Conservation (phyloP, 2,797 vertebrate genomes). For the Coendou prehensilis region DNA sequence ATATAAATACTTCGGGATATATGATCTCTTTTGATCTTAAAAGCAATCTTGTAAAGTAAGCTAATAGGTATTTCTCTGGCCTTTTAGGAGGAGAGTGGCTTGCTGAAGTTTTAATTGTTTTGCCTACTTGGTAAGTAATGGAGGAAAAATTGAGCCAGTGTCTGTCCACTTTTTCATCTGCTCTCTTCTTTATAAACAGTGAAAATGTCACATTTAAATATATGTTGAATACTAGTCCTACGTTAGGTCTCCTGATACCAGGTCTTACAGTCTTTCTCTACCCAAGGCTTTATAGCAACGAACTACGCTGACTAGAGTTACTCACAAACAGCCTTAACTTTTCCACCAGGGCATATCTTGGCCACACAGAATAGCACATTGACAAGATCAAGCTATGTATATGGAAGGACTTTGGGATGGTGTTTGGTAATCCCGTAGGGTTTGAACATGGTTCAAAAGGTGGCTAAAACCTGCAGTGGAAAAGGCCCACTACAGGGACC, state of each 20-base stretch:
- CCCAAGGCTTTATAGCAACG: neutral
- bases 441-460: slow-evolving; percentile 90
- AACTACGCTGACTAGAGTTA: neutral
- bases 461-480: slow-evolving; percentile 92
- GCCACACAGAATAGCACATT: neutral
- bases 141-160: neutral
- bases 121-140: neutral
- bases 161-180: neutral
- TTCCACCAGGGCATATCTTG: neutral
- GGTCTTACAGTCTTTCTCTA: neutral
- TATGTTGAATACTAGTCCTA: neutral
- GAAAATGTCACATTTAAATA: neutral
- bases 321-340: neutral
- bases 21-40: neutral
- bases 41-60: neutral
- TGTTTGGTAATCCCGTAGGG: slow-evolving; percentile 89
- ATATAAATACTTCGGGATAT: neutral
- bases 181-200: neutral
- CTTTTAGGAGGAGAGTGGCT: neutral
- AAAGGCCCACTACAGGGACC: slow-evolving; percentile 92
- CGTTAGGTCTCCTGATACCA: neutral
- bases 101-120: neutral
- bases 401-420: slow-evolving; percentile 87
- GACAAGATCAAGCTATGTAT: neutral
- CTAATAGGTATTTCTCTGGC: neutral